Evolutionary conservation across 2,797 vertebrate genomes (phyloP), one percentile per base, ranked within the genome.

Genomic region (Rhincodon typus): DNA sequence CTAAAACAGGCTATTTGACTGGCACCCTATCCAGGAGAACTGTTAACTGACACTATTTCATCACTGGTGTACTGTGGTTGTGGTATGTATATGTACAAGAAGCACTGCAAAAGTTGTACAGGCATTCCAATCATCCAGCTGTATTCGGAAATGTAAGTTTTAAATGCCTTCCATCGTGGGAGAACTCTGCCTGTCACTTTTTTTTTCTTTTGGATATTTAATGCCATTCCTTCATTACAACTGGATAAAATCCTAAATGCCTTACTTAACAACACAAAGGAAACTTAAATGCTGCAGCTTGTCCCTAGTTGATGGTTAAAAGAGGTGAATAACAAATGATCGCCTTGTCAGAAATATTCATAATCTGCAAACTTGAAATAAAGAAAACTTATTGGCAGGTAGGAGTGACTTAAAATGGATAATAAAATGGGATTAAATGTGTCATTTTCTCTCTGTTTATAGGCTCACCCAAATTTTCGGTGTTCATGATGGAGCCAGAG

Each of bases 381-480:
- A 34, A 19, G 57, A 66, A n/a, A 17, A 21, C 2, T 1, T n/a
- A 13, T n/a, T 66, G 87, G 30, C 42, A 90, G 57, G 62, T n/a
- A n/a, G 15, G 17, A n/a, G 57, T n/a, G 87, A 38, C 38, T 46
- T 70, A n/a, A n/a, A n/a, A n/a, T n/a, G n/a, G n/a, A n/a, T n/a
- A n/a, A n/a, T n/a, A n/a, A n/a, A n/a, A n/a, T n/a, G n/a, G n/a
- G n/a, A n/a, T 95, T 77, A 77, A 94, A 34, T 70, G 0, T 34
- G 15, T 84, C 23, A 23, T 72, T 77, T 93, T 95, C 15, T 95
- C 42, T 94, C 19, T 67, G 27, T 57, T 38, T 77, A 53, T 77
- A 95, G 94, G 94, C 30, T 53, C 46, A 21, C 94, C 94, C 12
- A 95, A 8, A 77, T 57, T 95, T 95, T 95, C 94, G 57, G 70